Base-by-base conservation (phyloP, 2,113 vertebrate genomes). In the Pseudorasbora parva region DNA sequence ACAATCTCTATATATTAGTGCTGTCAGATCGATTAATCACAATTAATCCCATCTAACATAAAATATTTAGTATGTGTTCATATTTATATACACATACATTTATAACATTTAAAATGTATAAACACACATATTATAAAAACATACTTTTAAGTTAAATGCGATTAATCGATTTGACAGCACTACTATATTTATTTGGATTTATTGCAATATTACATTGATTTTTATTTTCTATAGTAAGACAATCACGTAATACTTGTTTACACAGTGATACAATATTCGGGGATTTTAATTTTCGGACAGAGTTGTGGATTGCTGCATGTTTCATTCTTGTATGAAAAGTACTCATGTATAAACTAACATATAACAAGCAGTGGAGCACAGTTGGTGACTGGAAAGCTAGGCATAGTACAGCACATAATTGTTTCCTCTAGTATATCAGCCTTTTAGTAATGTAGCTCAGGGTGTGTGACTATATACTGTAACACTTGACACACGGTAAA, bases 371-470 rank as follows among this genome's bases (percentile, higher is more conserved):
- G 37, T 86, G 49, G 69, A 82, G n/a, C 15, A 78, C 30, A 45
- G 66, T 27, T 66, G 64, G 14, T 72, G 60, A 74, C 82, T 23
- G 21, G 59, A 78, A 43, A 72, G 69, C 30, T 66, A 78, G 75
- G 21, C 66, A 56, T 47, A 74, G 68, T 69, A 78, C 12, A 80
- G 15, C 60, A 78, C 72, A 82, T 75, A 2, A 23, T 37, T 30
- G 8, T 57, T 85, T 59, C 51, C 80, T 85, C 30, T 82, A 85
- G 82, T 84, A 85, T 87, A 43, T 87, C 79, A 83, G 25, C 75
- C 83, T 85, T 84, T 43, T 87, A 83, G 77, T 83, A 76, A 71
- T 81, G 82, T 83, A 87, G 86, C 86, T 87, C 86, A 87, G 86
- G 86, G 86, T 87, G 84, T 85, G 86, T 85, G 82, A 87, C 78